Evolutionary conservation across 2,888 invertebrate species (phyloP), one percentile per base, ranked within the genome.

Genomic region (Drosophila picticornis): DNA sequence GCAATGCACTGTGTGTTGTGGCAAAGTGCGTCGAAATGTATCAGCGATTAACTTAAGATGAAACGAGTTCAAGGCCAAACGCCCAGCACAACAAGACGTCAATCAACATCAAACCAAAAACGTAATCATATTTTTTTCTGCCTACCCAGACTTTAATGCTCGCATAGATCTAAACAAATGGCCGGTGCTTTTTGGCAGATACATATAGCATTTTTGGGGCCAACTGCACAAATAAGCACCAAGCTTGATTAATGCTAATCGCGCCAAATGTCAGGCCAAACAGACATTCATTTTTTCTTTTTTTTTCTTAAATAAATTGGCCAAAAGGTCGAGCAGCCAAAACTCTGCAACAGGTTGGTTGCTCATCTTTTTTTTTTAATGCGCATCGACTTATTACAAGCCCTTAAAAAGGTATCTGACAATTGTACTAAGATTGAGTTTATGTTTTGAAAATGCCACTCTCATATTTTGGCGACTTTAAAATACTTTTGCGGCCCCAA

Each of bases 191-290:
- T 77, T 77, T 77, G 81, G 77, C 67, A 53, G 77, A 65, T 80
- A 80, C 72, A 81, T 72, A 82, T 68, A 75, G 36, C 69, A 72
- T 70, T 73, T 72, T 75, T 80, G 71, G 72, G 73, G 62, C 57
- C 62, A 62, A 71, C 61, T 69, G 62, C 51, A 43, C 27, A 25
- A 67, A 55, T 63, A 72, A 70, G 25, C 46, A 46, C 32, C 56
- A 31, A 72, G 81, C 84, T 88, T 87, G 90, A 87, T 90, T 85
- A 87, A 87, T 87, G 88, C 90, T 87, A 90, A 87, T 90, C 90
- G 75, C 75, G 73, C 56, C 77, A 83, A 83, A 83, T 85, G 86
- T 83, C 83, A 85, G 77, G 38, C 78, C 65, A 77, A 52, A 27
- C 57, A 48, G 48, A 51, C 66, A 27, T 27, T 51, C 27, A 34